These are phyloP conservation scores for Alcis repandata DNA, from an alignment of 2,888 invertebrate genomes.

Conservation along the genomic window DNA sequence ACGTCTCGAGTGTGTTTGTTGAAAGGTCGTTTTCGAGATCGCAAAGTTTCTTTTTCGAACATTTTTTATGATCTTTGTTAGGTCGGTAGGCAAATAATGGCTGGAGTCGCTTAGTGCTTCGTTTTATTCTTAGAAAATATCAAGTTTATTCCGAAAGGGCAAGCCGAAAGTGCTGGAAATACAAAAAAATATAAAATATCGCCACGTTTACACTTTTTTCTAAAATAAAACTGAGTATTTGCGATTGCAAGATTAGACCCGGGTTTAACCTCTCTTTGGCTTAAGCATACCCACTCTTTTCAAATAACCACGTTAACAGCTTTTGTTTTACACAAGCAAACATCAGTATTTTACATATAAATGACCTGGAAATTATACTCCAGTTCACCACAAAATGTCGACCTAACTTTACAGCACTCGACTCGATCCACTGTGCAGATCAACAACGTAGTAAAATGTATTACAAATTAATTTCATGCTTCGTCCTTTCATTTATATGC, in stretches of 20 bases:
- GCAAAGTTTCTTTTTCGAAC: background rate
- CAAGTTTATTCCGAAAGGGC: too few relatives aligned
- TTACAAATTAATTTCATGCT: constrained; percentile 24
- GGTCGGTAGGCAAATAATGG: too few relatives aligned
- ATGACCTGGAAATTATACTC: background rate
- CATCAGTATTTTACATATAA: constrained; percentile 2
- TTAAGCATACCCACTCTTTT: too few relatives aligned
- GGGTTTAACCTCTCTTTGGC: too few relatives aligned
- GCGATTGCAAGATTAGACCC: too few relatives aligned
- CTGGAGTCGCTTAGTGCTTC: too few relatives aligned
- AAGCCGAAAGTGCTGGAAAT: too few relatives aligned
- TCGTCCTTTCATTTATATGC: constrained; percentile 26
- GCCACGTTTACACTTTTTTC: background rate
- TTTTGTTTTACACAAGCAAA: background rate
- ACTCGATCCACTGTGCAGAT: constrained; percentile 2
- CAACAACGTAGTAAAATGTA: background rate
- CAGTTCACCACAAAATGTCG: background rate
- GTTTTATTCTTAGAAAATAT: too few relatives aligned
- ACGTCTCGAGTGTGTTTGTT: constrained; percentile 7
- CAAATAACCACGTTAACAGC: background rate
- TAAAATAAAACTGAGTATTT: too few relatives aligned
- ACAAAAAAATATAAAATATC: background rate
- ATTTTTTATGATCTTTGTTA: too few relatives aligned
- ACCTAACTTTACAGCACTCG: background rate
- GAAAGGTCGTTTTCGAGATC: background rate